Conservation (phyloP, 2,888 invertebrate genomes). For the Meloe dianella region DNA sequence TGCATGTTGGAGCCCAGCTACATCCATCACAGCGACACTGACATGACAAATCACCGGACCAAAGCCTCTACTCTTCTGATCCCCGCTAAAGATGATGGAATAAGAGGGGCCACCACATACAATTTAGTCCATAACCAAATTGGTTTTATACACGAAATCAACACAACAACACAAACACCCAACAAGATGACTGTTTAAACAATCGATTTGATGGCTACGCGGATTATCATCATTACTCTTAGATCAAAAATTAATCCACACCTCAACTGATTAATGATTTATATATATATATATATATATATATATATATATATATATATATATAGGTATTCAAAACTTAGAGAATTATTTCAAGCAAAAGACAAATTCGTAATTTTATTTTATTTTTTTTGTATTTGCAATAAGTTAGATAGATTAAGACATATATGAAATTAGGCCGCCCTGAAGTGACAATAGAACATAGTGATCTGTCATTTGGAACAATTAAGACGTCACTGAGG, state of each 20-base stretch:
- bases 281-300: too few species aligned
- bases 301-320: too few species aligned
- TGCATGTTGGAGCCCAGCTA: conserved; percentile 48
- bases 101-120: conserved; percentile 17
- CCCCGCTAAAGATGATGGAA: conserved; percentile 5
- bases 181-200: conserved; percentile 21
- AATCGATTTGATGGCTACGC: conserved; percentile 25
- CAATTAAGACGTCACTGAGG: conserved; percentile 50
- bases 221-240: conserved; percentile 35
- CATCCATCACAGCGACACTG: conserved; percentile 59
- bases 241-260: conserved; percentile 34
- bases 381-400: background rate
- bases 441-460: conserved; percentile 31
- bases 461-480: conserved; percentile 45
- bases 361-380: background rate
- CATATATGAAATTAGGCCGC: conserved; percentile 1
- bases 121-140: conserved; percentile 38
- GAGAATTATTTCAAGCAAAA: too few species aligned
- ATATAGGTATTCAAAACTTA: too few species aligned
- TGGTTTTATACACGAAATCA: conserved; percentile 41
- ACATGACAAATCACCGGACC: conserved; percentile 58
- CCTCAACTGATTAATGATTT: conserved; percentile 19
- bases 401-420: background rate
- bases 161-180: conserved; percentile 34
- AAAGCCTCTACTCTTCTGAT: conserved; percentile 16